These are phyloP conservation scores for Drosophila athabasca DNA, from an alignment of 1,140 invertebrate genomes.

Conservation along the genomic window DNA sequence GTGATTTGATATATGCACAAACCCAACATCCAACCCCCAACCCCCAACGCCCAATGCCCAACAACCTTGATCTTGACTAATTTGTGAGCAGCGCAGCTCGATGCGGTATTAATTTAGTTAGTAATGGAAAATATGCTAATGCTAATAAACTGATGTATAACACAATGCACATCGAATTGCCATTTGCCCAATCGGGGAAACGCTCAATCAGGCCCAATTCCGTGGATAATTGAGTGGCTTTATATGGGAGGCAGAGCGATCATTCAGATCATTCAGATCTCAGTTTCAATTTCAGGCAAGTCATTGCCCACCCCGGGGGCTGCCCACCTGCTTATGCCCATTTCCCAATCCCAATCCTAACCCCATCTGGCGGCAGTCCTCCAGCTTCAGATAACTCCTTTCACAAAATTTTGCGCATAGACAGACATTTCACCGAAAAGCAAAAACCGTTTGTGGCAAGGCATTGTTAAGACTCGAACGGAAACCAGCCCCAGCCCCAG, in stretches of 20 bases:
- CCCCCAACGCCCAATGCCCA: too few species aligned
- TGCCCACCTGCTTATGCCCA: slow-evolving; percentile 24
- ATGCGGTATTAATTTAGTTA: slow-evolving; percentile 68
- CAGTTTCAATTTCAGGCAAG: slow-evolving; percentile 19
- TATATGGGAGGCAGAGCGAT: background rate
- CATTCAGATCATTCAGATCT: too few species aligned
- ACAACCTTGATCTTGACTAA: slow-evolving; percentile 74
- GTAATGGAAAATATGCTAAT: slow-evolving; percentile 50
- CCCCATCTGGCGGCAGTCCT: slow-evolving; percentile 24
- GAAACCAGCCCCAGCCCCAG: slow-evolving; percentile 39
- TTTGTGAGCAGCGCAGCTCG: slow-evolving; percentile 36
- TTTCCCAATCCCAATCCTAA: background rate
- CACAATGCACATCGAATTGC: slow-evolving; percentile 13
- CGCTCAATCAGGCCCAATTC: slow-evolving; percentile 14
- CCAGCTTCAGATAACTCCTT: slow-evolving; percentile 44
- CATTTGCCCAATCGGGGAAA: slow-evolving; percentile 7
- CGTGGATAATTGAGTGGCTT: background rate
- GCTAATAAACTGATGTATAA: slow-evolving; percentile 56
- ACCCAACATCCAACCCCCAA: background rate
- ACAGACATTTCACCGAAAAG: slow-evolving; percentile 34
- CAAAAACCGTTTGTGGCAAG: slow-evolving; percentile 27
- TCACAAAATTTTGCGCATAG: slow-evolving; percentile 50
- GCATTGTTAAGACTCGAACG: slow-evolving; percentile 54
- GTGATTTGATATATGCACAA: slow-evolving; percentile 34
- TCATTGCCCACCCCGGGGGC: slow-evolving; percentile 33